Base-by-base conservation (phyloP, 2,113 vertebrate species). In the Sinocyclocheilus anophthalmus region DNA sequence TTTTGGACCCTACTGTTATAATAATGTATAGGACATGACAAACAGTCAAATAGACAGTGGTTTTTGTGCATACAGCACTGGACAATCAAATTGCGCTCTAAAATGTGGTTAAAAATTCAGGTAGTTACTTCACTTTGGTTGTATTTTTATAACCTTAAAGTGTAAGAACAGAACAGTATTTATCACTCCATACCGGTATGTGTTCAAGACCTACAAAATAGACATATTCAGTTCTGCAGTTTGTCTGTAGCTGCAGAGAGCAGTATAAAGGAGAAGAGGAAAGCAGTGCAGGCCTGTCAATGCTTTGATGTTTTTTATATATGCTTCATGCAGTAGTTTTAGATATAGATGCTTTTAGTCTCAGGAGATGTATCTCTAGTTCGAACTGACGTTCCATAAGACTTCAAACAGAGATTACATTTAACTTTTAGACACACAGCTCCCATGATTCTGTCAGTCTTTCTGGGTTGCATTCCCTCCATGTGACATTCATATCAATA, bases 281-380 rank as follows among this genome's bases (percentile, higher is more conserved):
- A 48, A 69, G 24, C 8, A 48, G n/a, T 8, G 10, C 22, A 48
- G 61, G 20, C 77, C 33, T 61, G 77, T 61, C 77, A 61, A 13
- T 42, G 30, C 53, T 61, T 80, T 80, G 33, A 80, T 80, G 33
- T 80, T 80, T 61, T 13, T 76, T 77, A 77, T 53, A 50, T 76
- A 76, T 20, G 76, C n/a, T 20, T 53, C 55, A 50, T 5, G 3
- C 10, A 30, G 81, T 63, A 65, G 6, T 82, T 82, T 70, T 70
- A 13, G 24, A 26, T 53, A 50, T 30, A 30, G 42, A 50, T 69
- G 45, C 22, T 70, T 45, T n/a, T 48, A n/a, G 55, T 45, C 63
- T 69, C 45, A 48, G 48, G 63, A 82, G 81, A 80, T 80, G 57
- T 37, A 55, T 53, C 78, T 81, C 26, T 24, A 30, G 75, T 30